A percentile compares a stretch with the other conserved stretches of the same genome.
Evolutionary conservation across 2,113 vertebrate genomes (phyloP).

Genomic region (Aphyosemion australe): DNA sequence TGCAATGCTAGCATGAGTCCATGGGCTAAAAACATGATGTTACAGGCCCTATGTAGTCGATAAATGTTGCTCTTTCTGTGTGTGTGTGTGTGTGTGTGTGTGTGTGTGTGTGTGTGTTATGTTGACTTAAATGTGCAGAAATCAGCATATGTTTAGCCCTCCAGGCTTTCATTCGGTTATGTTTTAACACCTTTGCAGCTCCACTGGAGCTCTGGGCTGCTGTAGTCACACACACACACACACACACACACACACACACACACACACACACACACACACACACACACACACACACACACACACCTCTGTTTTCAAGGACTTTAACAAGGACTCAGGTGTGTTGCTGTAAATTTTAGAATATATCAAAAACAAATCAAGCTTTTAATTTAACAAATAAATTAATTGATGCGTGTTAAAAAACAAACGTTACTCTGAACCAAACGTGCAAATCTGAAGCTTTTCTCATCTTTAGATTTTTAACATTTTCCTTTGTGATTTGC

Average conservation of each 20-base stretch:
- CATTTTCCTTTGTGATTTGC: background rate
- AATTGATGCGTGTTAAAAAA: too few species aligned
- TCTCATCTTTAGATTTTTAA: too few species aligned
- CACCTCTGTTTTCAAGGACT: too few species aligned
- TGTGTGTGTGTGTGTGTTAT: constrained; percentile 10
- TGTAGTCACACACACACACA: constrained; percentile 7
- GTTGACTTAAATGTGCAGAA: constrained; percentile 36
- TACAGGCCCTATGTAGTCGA: background rate
- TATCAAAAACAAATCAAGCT: too few species aligned
- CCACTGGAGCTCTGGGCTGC: constrained; percentile 32
- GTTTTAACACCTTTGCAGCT: constrained; percentile 29
- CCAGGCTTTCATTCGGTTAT: constrained; percentile 28
- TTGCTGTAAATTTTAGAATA: too few species aligned
- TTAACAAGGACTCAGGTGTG: background rate
- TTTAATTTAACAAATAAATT: too few species aligned
- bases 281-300: too few species aligned
- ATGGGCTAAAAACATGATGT: constrained; percentile 11
- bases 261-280: too few species aligned
- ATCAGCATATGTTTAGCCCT: constrained; percentile 52
- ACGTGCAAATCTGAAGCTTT: too few species aligned
- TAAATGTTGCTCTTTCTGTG: constrained; percentile 20
- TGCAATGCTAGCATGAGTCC: background rate
- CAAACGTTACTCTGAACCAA: too few species aligned
- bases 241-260: too few species aligned
- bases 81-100: constrained; percentile 11